Evolutionary conservation across 1,140 invertebrate species (phyloP).

Genomic region (Zophobas morio): DNA sequence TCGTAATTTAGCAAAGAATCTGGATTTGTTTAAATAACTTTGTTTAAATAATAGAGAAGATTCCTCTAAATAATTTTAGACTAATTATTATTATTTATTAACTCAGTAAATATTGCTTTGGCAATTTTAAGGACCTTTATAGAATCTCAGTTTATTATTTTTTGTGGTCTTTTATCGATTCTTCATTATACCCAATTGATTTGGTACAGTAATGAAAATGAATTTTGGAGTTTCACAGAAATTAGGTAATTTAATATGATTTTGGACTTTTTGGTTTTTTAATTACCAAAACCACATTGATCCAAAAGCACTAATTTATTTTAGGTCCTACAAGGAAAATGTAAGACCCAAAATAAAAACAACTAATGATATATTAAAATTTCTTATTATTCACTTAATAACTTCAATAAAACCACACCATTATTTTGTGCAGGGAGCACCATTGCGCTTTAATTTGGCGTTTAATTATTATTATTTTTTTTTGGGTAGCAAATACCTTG

Average conservation of each 20-base stretch:
- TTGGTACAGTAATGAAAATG: constrained; percentile 5
- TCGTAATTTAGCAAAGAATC: no score
- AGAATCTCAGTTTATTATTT: constrained; percentile 3
- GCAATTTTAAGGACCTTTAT: background rate
- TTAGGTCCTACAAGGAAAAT: constrained; percentile 22
- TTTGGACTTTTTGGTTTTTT: constrained; percentile 1
- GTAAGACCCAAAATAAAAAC: background rate
- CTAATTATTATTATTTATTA: no score
- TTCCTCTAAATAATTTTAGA: no score
- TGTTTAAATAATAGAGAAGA: no score
- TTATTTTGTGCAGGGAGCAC: background rate
- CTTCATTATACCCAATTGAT: constrained; percentile 23
- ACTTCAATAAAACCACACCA: background rate
- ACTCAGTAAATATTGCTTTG: background rate
- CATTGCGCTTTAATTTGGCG: background rate
- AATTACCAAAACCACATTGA: constrained; percentile 27
- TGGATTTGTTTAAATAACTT: no score
- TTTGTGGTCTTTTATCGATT: constrained; percentile 26
- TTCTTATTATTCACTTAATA: background rate
- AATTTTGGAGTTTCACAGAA: constrained; percentile 25
- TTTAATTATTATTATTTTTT: background rate
- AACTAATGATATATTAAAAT: constrained; percentile 22
- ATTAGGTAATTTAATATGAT: constrained; percentile 15
- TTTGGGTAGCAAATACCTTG: background rate
- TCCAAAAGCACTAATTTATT: constrained; percentile 25